Evolutionary conservation across 1,140 invertebrate genomes (phyloP), one percentile per base, ranked within the genome.

Genomic region (Adoxophyes honmai): DNA sequence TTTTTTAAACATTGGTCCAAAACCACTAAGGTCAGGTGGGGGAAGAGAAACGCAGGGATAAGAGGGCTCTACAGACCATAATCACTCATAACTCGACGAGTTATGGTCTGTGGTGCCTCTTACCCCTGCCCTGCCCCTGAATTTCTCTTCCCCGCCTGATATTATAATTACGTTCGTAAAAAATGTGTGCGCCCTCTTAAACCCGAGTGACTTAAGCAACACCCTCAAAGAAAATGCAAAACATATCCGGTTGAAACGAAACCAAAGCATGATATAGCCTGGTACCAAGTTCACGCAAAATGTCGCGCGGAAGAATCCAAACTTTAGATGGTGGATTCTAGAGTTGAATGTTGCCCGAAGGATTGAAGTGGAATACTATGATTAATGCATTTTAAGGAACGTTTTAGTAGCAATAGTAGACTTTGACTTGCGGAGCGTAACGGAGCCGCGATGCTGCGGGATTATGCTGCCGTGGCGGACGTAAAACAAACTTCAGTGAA

Each of bases 341-440:
- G 38, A 42, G 60, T 60, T 64, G 63, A 70, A 64, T 64, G 36
- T 70, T 59, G 59, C 7, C 42, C 54, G 51, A 42, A 14, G 35
- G 37, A 60, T 9, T 34, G 37, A 52, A 18, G 59, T 57, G 58
- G 34, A 68, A 65, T 74, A 62, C 61, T 73, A 76, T 75, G 72
- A 79, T 79, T 75, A 75, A 79, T 79, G 71, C 64, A 76, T 74
- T 74, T 74, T 71, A 71, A 68, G 74, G 62, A 79, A 75, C 69
- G 65, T 70, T 76, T 72, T 75, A 75, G 67, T 64, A 70, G 71
- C 66, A 70, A 74, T 66, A 61, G 68, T 70, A 71, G 71, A 74
- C 73, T 78, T 74, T 71, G 72, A 74, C 64, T 67, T 60, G 44
- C 60, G 51, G 55, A 71, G 60, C 68, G 62, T 69, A 66, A 77